Evolutionary conservation across 2,113 vertebrate genomes (phyloP), one percentile per base, ranked within the genome.

Genomic region (Mastomys natalensis): DNA sequence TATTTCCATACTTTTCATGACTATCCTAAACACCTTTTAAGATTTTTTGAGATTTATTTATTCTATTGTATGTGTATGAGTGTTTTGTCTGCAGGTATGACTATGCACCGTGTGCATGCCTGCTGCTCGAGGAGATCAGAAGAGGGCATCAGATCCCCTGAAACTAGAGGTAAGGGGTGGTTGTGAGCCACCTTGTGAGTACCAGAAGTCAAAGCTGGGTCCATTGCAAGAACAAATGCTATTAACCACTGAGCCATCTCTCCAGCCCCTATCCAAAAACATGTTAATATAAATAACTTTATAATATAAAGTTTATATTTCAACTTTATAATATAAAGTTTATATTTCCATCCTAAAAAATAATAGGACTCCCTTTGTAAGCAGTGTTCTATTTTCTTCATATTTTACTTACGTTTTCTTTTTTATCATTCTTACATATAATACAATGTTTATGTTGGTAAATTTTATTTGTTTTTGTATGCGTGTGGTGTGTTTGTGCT

Each of bases 221-320:
- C 55, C 80, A 60, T 12, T 16, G 80, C 22, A 60, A 40, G n/a
- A 82, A 16, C 5, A 24, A 58, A 37, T 82, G 19, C 37, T 81
- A 53, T 58, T 60, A 82, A 82, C 22, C 80, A 60, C 0, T 2
- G n/a, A 82, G 37, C 53, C 37, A 60, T 82, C 80, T 60, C 55
- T 60, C 37, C 3, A 82, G 53, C n/a, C 55, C n/a, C 22, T 40
- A 26, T 82, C 22, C 51, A 76, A 82, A 70, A 76, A 87, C 21
- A 45, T 94, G 91, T 93, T 85, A 68, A 62, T 62, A 53, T 58
- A 85, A 64, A 13, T 89, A 82, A n/a, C 21, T 48, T 86, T 37
- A 68, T 68, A 22, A 88, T 26, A 40, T 4, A 48, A 68, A 82
- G 66, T 70, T 88, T n/a, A 29, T 26, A 24, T 62, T 62, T 62